These are phyloP conservation scores for Chionodraco myersi DNA, from an alignment of 2,113 vertebrate genomes.

Conservation along the genomic window DNA sequence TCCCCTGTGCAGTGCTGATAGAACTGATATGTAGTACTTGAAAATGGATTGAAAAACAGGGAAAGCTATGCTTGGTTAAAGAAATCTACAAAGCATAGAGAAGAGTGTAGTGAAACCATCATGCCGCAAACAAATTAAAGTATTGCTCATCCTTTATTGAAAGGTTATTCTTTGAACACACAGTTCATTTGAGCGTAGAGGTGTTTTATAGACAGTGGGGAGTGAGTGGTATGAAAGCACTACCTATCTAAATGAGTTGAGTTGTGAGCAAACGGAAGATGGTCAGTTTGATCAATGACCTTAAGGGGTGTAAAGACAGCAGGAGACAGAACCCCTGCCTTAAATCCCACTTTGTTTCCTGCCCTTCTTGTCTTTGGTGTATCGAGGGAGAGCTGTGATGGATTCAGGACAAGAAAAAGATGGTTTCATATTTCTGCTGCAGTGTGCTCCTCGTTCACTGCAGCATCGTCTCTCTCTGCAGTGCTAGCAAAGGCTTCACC, in stretches of 20 bases:
- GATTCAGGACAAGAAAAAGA: conserved; percentile 34
- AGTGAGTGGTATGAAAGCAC: conserved; percentile 1
- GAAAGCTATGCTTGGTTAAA: not conserved
- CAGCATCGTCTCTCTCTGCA: conserved; percentile 60
- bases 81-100: not conserved
- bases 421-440: conserved; percentile 76
- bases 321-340: not conserved
- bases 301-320: not conserved
- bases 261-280: conserved; percentile 3
- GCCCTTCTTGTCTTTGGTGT: conserved; percentile 23
- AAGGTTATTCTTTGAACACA: conserved; percentile 8
- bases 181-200: conserved; percentile 1
- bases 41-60: conserved; percentile 23
- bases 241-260: not conserved
- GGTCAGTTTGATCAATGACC: not conserved
- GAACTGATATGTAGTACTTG: conserved; percentile 22
- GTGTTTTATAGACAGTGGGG: not conserved
- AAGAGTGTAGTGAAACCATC: not conserved
- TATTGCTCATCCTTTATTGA: not conserved
- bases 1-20: conserved; percentile 18
- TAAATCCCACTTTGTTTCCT: conserved; percentile 20
- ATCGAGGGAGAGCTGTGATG: conserved; percentile 20
- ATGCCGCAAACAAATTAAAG: not conserved
- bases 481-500: conserved; percentile 47
- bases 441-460: conserved; percentile 63